phyloP scores from a whole-genome alignment of 2,113 vertebrate genomes.

The Charina bottae region DNA sequence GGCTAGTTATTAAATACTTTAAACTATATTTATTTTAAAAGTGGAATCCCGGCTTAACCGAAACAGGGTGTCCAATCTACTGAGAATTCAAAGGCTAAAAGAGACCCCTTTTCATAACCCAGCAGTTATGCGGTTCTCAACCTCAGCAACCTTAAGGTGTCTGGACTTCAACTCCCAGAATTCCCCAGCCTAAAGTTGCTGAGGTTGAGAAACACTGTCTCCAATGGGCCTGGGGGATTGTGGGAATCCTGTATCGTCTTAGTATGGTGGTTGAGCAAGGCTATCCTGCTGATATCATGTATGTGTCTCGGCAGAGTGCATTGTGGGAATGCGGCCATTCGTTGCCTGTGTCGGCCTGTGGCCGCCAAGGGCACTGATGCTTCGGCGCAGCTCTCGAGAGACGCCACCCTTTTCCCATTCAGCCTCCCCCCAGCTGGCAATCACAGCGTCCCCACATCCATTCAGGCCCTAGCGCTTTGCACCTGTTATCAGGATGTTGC shows the following conservation, averaged over 20 bases:
- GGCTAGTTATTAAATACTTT: not conserved
- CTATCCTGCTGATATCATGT: not conserved
- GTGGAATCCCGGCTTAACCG: not conserved
- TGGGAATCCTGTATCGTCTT: not conserved
- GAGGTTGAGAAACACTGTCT: too few species aligned
- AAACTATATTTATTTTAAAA: not conserved
- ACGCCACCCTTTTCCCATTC: too few species aligned
- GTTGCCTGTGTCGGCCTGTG: not conserved
- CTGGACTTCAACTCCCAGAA: too few species aligned
- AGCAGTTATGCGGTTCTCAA: too few species aligned
- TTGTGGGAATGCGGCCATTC: not conserved
- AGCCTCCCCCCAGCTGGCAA: not conserved
- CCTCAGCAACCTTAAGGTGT: too few species aligned
- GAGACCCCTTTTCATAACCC: not conserved
- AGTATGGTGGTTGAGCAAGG: too few species aligned
- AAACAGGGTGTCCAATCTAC: not conserved
- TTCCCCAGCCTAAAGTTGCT: too few species aligned
- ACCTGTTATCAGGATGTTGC: constrained; percentile 41
- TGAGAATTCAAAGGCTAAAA: too few species aligned
- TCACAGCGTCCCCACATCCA: not conserved
- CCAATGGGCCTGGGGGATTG: not conserved
- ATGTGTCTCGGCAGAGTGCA: not conserved
- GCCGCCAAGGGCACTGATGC: too few species aligned
- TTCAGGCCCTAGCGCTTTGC: constrained; percentile 31
- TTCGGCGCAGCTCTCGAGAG: not conserved